Evolutionary conservation across 2,113 vertebrate genomes (phyloP).

Genomic region (Columba livia): DNA sequence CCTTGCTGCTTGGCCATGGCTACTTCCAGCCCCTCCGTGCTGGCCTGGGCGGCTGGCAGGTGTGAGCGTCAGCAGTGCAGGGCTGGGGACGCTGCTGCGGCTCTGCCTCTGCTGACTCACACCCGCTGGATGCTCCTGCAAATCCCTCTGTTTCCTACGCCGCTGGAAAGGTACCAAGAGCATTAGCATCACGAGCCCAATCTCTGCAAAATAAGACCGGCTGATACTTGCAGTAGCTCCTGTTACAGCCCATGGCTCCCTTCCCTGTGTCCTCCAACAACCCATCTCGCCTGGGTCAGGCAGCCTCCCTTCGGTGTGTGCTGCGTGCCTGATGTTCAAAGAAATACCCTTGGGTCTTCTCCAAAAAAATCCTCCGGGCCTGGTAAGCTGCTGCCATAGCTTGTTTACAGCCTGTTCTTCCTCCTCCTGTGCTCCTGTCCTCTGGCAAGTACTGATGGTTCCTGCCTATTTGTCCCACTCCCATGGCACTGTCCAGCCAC

Average conservation of each 20-base stretch:
- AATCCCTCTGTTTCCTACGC: neutral
- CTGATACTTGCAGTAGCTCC: neutral
- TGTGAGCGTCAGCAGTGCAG: neutral
- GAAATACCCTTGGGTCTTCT: neutral
- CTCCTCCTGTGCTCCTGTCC: neutral
- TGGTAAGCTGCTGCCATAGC: neutral
- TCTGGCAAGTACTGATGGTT: neutral
- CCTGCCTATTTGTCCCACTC: neutral
- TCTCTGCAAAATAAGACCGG: neutral
- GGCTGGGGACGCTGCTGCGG: neutral
- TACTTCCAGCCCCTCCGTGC: neutral
- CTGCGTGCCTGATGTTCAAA: neutral
- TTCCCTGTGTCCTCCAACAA: neutral
- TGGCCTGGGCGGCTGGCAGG: neutral
- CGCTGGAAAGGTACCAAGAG: conserved; percentile 41
- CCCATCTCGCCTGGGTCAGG: neutral
- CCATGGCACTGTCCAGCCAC: fast-evolving
- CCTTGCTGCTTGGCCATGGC: neutral
- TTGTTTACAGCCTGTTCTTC: neutral
- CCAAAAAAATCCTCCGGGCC: neutral
- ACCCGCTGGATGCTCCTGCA: neutral
- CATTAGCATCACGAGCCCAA: neutral
- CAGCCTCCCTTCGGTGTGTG: neutral
- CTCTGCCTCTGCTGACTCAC: conserved; percentile 50
- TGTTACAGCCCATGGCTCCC: neutral